These are phyloP conservation scores for Calyptommatus sinebrachiatus DNA, from an alignment of 2,113 vertebrate species.

Conservation along the genomic window DNA sequence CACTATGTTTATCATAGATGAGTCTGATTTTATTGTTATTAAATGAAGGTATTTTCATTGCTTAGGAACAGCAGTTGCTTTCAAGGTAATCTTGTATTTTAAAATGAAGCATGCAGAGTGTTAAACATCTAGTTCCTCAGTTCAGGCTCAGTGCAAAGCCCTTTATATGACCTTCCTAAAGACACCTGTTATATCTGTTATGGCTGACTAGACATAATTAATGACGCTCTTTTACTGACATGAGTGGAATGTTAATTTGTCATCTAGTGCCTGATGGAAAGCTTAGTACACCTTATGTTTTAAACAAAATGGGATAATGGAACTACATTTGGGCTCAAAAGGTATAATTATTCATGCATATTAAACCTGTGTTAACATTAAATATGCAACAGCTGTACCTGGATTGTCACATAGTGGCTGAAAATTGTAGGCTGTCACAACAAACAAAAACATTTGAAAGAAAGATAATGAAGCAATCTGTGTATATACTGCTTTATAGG, in stretches of 20 bases:
- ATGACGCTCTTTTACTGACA: slow-evolving; percentile 53
- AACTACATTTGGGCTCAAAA: slow-evolving; percentile 35
- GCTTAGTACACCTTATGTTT: slow-evolving; percentile 33
- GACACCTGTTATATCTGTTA: slow-evolving; percentile 64
- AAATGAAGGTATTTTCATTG: not conserved
- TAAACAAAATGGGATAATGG: slow-evolving; percentile 22
- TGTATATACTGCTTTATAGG: not conserved
- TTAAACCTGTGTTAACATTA: slow-evolving; percentile 33
- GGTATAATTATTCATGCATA: slow-evolving; percentile 28
- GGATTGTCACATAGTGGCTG: slow-evolving; percentile 1
- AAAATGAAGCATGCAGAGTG: not conserved
- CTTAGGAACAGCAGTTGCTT: slow-evolving; percentile 8
- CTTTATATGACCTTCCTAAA: slow-evolving; percentile 41
- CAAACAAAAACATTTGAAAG: slow-evolving; percentile 12
- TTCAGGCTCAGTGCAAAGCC: slow-evolving; percentile 31
- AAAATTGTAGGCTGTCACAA: slow-evolving; percentile 2
- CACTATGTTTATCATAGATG: not conserved
- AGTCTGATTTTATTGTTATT: not conserved
- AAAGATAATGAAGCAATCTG: slow-evolving; percentile 3
- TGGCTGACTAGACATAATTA: slow-evolving; percentile 66
- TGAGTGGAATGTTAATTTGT: slow-evolving; percentile 67
- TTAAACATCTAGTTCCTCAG: not conserved
- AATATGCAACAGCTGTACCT: not conserved
- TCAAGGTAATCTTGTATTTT: slow-evolving; percentile 2
- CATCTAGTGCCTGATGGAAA: slow-evolving; percentile 43